These are phyloP conservation scores for Lepus townsendii DNA, from an alignment of 2,797 vertebrate species.

Conservation along the genomic window DNA sequence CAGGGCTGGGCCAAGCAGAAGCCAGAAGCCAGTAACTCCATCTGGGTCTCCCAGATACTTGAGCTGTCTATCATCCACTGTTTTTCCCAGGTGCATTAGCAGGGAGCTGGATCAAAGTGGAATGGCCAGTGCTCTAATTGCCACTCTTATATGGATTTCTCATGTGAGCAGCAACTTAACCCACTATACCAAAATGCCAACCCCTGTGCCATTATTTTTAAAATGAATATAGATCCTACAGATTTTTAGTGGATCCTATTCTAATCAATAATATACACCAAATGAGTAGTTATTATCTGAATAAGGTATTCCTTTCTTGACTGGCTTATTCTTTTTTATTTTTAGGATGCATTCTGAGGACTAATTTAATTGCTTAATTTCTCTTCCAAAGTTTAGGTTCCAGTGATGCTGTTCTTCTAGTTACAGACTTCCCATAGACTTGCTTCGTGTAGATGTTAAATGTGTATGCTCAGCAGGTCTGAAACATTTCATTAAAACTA, in stretches of 20 bases:
- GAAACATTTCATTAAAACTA: conserved; percentile 11
- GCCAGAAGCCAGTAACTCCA: too few species aligned
- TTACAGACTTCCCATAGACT: not conserved
- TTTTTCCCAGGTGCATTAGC: too few species aligned
- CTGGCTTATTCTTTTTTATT: not conserved
- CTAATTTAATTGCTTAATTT: conserved; percentile 23
- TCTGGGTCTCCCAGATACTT: too few species aligned
- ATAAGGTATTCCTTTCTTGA: not conserved
- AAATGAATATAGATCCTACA: not conserved
- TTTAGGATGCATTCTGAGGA: not conserved
- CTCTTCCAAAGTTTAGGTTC: conserved; percentile 5
- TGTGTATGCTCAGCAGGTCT: not conserved
- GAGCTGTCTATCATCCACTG: too few species aligned
- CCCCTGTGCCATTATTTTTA: conserved; percentile 5
- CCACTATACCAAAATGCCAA: too few species aligned
- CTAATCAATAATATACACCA: not conserved
- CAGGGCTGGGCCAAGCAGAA: too few species aligned
- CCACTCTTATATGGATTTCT: too few species aligned
- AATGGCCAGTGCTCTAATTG: too few species aligned
- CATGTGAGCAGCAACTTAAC: too few species aligned
- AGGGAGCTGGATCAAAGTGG: too few species aligned
- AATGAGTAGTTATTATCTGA: not conserved
- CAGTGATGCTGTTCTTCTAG: not conserved
- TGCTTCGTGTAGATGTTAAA: not conserved
- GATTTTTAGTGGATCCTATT: not conserved